Conservation (phyloP, 2,113 vertebrate species). For the Peromyscus polionotus region DNA sequence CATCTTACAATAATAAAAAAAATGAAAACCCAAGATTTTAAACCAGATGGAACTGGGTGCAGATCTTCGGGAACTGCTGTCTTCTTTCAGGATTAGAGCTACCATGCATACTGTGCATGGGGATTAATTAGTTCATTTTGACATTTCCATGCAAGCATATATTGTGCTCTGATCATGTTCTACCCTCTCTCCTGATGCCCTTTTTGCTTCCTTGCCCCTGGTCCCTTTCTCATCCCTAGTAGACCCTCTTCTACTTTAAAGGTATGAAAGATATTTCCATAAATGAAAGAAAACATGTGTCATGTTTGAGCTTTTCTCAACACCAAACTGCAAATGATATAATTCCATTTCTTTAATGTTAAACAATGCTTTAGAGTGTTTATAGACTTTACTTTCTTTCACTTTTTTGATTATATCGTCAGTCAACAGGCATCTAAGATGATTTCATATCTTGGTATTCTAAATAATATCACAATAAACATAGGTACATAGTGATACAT, state of each 20-base stretch:
- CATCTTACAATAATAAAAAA: not conserved
- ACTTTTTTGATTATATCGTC: not conserved
- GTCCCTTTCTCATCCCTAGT: not conserved
- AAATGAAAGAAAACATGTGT: not conserved
- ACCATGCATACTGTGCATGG: not conserved
- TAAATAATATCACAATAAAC: not conserved
- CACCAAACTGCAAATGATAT: not conserved
- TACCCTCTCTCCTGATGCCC: not conserved
- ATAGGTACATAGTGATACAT: too few relatives aligned
- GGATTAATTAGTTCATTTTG: not conserved
- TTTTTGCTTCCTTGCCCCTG: not conserved
- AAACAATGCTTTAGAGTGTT: not conserved
- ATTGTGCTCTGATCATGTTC: not conserved
- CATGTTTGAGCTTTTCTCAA: not conserved
- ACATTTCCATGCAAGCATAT: not conserved
- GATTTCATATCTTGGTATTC: not conserved
- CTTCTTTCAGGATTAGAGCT: not conserved
- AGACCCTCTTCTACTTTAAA: not conserved
- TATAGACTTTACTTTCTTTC: not conserved
- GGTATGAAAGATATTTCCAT: not conserved
- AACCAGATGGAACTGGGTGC: not conserved
- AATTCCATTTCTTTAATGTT: not conserved
- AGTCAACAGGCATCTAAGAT: not conserved
- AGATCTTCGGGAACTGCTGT: not conserved
- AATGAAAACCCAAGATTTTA: not conserved